Evolutionary conservation across 92 coral and sea anemone genomes (phyloP), one percentile per base, ranked within the genome.

Genomic region (Phenganax stokvisi): DNA sequence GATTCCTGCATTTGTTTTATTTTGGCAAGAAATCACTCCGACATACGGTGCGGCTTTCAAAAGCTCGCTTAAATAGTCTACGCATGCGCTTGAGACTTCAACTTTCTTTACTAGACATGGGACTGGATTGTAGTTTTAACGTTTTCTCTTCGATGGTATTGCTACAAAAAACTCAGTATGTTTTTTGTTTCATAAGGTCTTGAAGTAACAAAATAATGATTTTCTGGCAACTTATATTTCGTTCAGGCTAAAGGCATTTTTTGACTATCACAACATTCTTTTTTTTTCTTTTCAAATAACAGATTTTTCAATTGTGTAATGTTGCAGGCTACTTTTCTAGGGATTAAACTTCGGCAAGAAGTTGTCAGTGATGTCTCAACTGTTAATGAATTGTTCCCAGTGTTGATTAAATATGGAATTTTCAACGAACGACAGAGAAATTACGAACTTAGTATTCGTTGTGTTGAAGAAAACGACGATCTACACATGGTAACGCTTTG

Each of bases 21-120:
- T 91, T 81, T 91, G 97, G 97, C 97, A 91, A 47, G 92, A 87
- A 59, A 87, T 83, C 54, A 86, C 80, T 61, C 82, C 28, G 57
- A 80, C 84, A 81, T 56, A 84, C 72, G 67, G 81, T 77, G 52
- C 13, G 73, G 47, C 29, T 28, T n/a, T 37, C 20, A 10, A 68
- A 37, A 28, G 47, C 5, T 68, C 25, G 25, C 25, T 37, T 37
- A 37, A 37, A 5, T 37, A 37, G 47, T 37, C 47, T 37, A 37
- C 47, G 2, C 47, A 37, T 37, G 47, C 47, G 47, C 47, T 1
- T 37, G 47, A 37, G 47, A 37, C 47, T 37, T 37, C 47, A 37
- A 37, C 2, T 37, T 20, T 37, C 47, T 37, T 5, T 1, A 37
- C 47, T 37, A 5, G 47, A 37, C 47, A 37, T 37, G 5, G 3